Percentiles rank a stretch among this genome's conserved stretches.
Evolutionary conservation across 1,140 invertebrate species (phyloP).

Genomic region (Delia radicum): DNA sequence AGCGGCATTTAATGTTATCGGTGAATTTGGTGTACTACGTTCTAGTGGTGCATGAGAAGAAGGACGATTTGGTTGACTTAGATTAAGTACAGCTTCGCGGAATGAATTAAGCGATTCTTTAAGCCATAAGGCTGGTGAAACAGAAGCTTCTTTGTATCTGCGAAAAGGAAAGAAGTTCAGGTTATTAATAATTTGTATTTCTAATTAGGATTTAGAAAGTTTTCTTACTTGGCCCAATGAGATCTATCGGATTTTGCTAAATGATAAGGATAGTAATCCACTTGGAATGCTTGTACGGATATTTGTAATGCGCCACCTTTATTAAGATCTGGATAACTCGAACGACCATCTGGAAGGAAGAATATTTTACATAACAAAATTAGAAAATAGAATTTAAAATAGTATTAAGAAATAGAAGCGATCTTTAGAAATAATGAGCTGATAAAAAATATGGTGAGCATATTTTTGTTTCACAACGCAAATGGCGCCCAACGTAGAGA

Average conservation of each 20-base stretch:
- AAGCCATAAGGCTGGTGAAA: constrained; percentile 70
- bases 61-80: constrained; percentile 63
- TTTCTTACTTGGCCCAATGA: constrained; percentile 76
- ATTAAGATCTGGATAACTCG: constrained; percentile 77
- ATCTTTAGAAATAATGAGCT: too few species aligned
- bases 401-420: too few species aligned
- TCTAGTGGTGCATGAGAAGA: constrained; percentile 62
- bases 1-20: constrained; percentile 43
- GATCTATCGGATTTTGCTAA: constrained; percentile 81
- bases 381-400: neutral
- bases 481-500: too few species aligned
- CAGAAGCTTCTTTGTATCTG: constrained; percentile 63
- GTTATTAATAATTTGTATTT: neutral
- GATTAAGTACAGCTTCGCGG: constrained; percentile 64
- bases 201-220: neutral
- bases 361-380: neutral
- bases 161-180: neutral
- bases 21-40: constrained; percentile 54
- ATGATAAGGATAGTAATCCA: constrained; percentile 98
- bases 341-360: constrained; percentile 68
- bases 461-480: too few species aligned
- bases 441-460: too few species aligned
- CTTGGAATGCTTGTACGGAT: constrained; percentile 80
- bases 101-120: constrained; percentile 68
- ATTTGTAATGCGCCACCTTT: constrained; percentile 94